These are phyloP conservation scores for Chrysomela aeneicollis DNA, from an alignment of 2,888 invertebrate species.

Conservation along the genomic window DNA sequence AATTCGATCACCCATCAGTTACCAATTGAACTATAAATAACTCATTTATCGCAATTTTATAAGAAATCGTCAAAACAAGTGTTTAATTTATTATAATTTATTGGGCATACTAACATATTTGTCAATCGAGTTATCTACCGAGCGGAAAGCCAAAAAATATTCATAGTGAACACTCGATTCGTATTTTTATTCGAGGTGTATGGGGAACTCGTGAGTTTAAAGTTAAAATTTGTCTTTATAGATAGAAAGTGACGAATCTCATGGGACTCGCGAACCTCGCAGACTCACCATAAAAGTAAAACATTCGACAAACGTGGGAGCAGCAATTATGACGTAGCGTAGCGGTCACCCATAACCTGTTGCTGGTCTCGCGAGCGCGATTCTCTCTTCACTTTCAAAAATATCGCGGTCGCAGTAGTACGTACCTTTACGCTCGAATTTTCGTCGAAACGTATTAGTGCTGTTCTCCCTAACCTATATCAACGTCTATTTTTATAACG, in stretches of 20 bases:
- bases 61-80: background rate
- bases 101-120: too few species aligned
- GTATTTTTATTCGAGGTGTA: too few species aligned
- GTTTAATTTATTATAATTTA: background rate
- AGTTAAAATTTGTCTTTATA: too few species aligned
- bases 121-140: too few species aligned
- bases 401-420: conserved; percentile 47
- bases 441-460: conserved; percentile 32
- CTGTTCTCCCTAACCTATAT: conserved; percentile 42
- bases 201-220: too few species aligned
- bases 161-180: too few species aligned
- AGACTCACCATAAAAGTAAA: conserved; percentile 56
- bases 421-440: conserved; percentile 34
- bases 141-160: too few species aligned
- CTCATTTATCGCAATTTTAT: background rate
- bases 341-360: conserved; percentile 44
- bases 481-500: conserved; percentile 29
- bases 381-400: conserved; percentile 43
- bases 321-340: conserved; percentile 46
- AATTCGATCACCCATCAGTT: too few species aligned
- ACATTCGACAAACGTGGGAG: conserved; percentile 54
- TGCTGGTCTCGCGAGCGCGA: conserved; percentile 39
- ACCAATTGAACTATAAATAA: too few species aligned
- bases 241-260: conserved; percentile 51
- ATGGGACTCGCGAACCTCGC: conserved; percentile 40